phyloP scores from a whole-genome alignment of 1,140 invertebrate species.

The Drosophila bifasciata region DNA sequence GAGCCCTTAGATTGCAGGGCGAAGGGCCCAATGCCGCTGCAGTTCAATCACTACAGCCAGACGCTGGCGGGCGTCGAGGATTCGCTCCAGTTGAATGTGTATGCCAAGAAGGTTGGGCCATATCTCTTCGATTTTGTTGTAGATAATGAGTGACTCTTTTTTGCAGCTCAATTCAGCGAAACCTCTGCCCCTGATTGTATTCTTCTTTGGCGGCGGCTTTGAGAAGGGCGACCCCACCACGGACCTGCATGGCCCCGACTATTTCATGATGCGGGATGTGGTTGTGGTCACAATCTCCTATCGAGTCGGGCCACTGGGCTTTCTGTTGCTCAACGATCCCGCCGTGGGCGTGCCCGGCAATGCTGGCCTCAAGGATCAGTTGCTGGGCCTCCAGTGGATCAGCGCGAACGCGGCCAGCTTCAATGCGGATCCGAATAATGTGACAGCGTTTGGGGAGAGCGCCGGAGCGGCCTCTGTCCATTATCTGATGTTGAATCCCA shows the following conservation, averaged over 20 bases:
- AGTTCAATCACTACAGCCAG: conserved; percentile 52
- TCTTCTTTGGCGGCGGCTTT: conserved; percentile 89
- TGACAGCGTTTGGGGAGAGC: conserved; percentile 81
- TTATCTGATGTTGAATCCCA: conserved; percentile 85
- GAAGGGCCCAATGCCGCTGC: conserved; percentile 58
- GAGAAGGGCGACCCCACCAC: conserved; percentile 83
- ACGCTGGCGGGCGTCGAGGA: conserved; percentile 84
- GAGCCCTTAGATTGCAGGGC: conserved; percentile 80
- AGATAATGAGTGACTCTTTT: background rate
- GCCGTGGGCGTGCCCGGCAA: conserved; percentile 85
- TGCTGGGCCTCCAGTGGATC: conserved; percentile 82
- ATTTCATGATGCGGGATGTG: conserved; percentile 85
- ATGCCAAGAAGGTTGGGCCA: conserved; percentile 75
- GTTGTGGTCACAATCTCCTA: conserved; percentile 84
- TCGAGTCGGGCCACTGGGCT: conserved; percentile 85
- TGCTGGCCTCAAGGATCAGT: conserved; percentile 86
- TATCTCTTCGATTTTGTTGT: background rate
- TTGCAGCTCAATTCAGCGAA: conserved; percentile 44
- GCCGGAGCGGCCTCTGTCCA: conserved; percentile 84
- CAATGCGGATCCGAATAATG: conserved; percentile 73
- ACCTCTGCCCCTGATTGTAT: conserved; percentile 68
- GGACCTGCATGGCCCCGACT: conserved; percentile 84
- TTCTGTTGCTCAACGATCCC: conserved; percentile 85
- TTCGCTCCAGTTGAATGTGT: conserved; percentile 86
- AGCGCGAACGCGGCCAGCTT: conserved; percentile 70